Conservation (phyloP, 2,113 vertebrate species). For the Phasianus colchicus region DNA sequence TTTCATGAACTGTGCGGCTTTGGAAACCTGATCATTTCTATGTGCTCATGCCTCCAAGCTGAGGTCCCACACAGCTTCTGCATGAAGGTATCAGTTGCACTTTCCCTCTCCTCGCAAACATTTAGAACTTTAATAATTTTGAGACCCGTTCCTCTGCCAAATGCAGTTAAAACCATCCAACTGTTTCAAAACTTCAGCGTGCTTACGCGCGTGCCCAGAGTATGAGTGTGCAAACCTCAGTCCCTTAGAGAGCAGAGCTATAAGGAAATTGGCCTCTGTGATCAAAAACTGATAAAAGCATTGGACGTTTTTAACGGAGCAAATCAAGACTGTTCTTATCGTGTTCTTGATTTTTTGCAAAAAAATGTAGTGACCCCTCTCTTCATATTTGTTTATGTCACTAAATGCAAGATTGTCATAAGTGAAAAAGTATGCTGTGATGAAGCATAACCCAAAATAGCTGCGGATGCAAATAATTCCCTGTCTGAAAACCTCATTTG, state of each 20-base stretch:
- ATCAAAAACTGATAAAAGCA: not conserved
- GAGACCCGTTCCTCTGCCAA: not conserved
- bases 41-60: not conserved
- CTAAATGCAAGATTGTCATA: not conserved
- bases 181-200: not conserved
- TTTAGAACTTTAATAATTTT: not conserved
- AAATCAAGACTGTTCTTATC: not conserved
- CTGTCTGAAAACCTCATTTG: not conserved
- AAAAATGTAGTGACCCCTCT: slow-evolving; percentile 1
- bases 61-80: not conserved
- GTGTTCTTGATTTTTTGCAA: not conserved
- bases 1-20: not conserved
- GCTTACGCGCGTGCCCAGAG: not conserved
- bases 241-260: not conserved
- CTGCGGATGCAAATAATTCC: not conserved
- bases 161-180: not conserved
- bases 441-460: not conserved
- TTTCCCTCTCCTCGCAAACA: slow-evolving; percentile 5
- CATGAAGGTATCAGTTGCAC: not conserved
- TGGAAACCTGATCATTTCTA: not conserved
- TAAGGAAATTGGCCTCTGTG: not conserved
- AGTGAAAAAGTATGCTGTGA: not conserved
- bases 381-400: slow-evolving; percentile 41
- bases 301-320: not conserved
- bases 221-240: slow-evolving; percentile 2